These are phyloP conservation scores for Trogon surrucura DNA, from an alignment of 2,113 vertebrate genomes.

Conservation along the genomic window DNA sequence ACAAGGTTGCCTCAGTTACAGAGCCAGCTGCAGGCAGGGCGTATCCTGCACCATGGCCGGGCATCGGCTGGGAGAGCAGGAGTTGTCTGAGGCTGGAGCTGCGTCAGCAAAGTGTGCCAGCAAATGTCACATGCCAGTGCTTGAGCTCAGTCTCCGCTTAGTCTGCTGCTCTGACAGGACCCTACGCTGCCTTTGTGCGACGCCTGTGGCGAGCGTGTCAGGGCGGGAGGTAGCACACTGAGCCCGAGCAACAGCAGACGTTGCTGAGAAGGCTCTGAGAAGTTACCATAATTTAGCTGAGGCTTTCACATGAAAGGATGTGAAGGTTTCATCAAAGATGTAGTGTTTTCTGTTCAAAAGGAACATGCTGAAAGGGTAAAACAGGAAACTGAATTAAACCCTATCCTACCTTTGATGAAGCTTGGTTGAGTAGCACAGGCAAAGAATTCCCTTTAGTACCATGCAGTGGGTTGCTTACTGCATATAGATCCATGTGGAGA, in stretches of 20 bases:
- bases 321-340: neutral
- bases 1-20: neutral
- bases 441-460: neutral
- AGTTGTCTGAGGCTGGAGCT: neutral
- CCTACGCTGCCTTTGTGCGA: neutral
- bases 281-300: neutral
- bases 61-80: neutral
- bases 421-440: neutral
- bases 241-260: neutral
- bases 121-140: neutral
- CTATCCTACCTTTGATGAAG: neutral
- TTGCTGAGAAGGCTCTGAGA: neutral
- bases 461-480: neutral
- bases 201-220: neutral
- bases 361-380: neutral
- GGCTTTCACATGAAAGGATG: neutral
- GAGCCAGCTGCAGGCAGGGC: neutral
- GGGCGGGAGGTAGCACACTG: neutral
- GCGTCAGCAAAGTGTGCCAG: neutral
- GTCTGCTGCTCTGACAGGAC: neutral
- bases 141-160: neutral
- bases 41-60: neutral
- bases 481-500: neutral
- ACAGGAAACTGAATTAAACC: neutral
- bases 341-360: neutral